Base-by-base conservation (phyloP, 1,140 invertebrate genomes). In the Nephotettix cincticeps region DNA sequence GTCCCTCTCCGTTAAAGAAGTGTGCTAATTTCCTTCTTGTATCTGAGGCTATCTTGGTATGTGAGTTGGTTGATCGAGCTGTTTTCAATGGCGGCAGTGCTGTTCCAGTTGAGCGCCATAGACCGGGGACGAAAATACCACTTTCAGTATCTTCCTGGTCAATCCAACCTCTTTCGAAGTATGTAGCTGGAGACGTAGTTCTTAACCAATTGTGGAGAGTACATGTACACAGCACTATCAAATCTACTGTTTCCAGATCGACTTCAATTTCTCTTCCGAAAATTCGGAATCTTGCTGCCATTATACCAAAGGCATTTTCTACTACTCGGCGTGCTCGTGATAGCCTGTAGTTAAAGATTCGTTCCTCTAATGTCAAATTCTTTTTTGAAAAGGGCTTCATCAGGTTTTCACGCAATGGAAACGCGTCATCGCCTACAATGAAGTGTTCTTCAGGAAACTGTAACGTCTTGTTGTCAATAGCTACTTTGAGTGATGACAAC, bases 281-380 rank as follows among this genome's bases (percentile, higher is more conserved):
- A 56, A 84, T 77, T 75, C 81, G 73, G 75, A 81, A 85, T 61
- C 78, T 76, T 28, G 78, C 75, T 4, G 79, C 71, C 27, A 86
- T 72, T 63, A 82, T 80, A 13, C 81, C 81, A 77, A 83, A 84
- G 9, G 77, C 76, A 74, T 83, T 82, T 72, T 84, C 81, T 9
- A 82, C 75, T 14, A 78, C 75, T 43, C 77, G 58, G 36, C 77
- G 61, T 14, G 76, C 78, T 83, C 76, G 28, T 29, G 69, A 71
- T 47, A 76, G 67, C 40, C 76, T 54, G 73, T 81, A 83, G 70
- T 83, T 81, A 72, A 78, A 82, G 45, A 80, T 75, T 65, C 73
- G 73, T 70, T 80, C 69, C 27, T 73, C 28, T 23, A 76, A 72
- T 23, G 65, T 69, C 30, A 75, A 67, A 68, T 66, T 36, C 75